Conservation (phyloP, 2,113 vertebrate species). For the Indicator indicator region DNA sequence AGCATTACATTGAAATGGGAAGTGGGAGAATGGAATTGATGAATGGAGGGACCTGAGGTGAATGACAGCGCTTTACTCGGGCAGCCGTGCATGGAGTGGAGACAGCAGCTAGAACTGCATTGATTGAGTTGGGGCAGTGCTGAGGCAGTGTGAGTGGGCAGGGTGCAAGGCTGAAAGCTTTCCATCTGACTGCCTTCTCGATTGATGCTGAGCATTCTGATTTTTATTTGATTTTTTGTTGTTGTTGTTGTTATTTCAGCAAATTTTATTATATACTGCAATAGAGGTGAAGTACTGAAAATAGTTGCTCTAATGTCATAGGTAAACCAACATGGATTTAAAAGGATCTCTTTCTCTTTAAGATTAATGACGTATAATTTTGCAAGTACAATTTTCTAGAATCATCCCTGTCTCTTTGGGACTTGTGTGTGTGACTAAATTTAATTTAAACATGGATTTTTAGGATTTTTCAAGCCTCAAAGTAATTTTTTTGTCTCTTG, state of each 20-base stretch:
- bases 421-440: not conserved
- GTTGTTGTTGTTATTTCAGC: slow-evolving; percentile 1
- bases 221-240: not conserved
- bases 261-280: not conserved
- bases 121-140: slow-evolving; percentile 15
- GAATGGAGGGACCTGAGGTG: not conserved
- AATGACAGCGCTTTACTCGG: not conserved
- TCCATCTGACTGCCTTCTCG: slow-evolving; percentile 8
- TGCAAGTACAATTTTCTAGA: not conserved
- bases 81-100: not conserved
- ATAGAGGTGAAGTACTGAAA: not conserved
- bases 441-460: not conserved
- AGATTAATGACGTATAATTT: not conserved
- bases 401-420: not conserved
- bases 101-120: not conserved
- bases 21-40: not conserved
- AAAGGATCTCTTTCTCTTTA: not conserved
- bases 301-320: not conserved
- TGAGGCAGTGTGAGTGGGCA: not conserved
- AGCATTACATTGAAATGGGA: not conserved
- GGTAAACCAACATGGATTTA: not conserved
- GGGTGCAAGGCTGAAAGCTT: slow-evolving; percentile 26
- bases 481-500: not conserved
- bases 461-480: not conserved
- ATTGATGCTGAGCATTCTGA: not conserved